Evolutionary conservation across 2,113 vertebrate species (phyloP).

Genomic region (Sitta europaea): DNA sequence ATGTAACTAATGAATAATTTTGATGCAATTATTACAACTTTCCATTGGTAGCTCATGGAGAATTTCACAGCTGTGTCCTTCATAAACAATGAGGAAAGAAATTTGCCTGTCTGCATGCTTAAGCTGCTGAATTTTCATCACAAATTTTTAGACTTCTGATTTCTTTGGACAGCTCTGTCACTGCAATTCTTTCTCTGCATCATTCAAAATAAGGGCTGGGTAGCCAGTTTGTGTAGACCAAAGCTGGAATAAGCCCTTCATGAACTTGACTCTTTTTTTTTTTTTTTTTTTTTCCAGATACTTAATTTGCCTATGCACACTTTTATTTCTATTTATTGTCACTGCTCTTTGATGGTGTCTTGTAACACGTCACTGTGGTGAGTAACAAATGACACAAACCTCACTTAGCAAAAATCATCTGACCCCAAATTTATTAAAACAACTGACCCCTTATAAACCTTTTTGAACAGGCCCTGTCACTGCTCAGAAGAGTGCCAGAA

Average conservation of each 20-base stretch:
- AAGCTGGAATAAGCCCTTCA: neutral
- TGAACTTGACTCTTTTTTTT: neutral
- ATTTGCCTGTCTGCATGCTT: neutral
- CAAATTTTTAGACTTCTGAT: neutral
- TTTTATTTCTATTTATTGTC: neutral
- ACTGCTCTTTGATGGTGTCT: neutral
- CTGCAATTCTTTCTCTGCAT: neutral
- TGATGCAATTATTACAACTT: neutral
- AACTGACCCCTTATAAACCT: too few relatives aligned
- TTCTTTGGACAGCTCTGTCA: neutral
- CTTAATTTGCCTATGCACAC: neutral
- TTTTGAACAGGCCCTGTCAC: too few relatives aligned
- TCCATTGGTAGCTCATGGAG: neutral
- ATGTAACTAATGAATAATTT: neutral
- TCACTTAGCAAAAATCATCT: too few relatives aligned
- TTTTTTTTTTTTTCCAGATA: neutral
- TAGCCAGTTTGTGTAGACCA: neutral
- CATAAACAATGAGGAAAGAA: neutral
- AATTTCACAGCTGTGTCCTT: neutral
- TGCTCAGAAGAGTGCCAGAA: too few relatives aligned
- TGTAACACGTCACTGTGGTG: too few relatives aligned
- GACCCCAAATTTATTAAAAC: too few relatives aligned
- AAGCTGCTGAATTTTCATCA: neutral
- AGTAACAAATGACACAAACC: too few relatives aligned
- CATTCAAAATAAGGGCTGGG: neutral